Base-by-base conservation (phyloP, 2,888 invertebrate species). In the Scaptomyza reducta region DNA sequence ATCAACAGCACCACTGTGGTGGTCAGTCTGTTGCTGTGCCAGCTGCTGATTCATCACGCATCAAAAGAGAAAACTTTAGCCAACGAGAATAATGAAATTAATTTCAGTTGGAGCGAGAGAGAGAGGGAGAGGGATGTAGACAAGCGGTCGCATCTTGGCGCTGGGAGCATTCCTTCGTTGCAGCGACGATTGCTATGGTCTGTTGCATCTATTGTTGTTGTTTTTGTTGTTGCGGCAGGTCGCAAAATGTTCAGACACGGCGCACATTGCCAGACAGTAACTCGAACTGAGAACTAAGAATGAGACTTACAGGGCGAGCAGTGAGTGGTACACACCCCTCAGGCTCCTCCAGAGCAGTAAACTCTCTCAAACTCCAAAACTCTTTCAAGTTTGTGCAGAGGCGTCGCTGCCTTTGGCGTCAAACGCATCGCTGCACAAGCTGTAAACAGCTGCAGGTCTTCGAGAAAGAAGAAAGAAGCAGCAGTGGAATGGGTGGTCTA, bases 51-150 rank as follows among this genome's bases (percentile, higher is more conserved):
- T 80, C 86, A 86, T 76, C 76, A 72, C 79, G 75, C 74, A 81
- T 74, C 74, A 77, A 74, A 82, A 65, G 76, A 69, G 66, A 82
- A 40, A 85, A 81, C 69, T 78, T 54, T 68, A 79, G 60, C 72
- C 66, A 74, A 74, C 72, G 64, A 75, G 76, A 86, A 86, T 82
- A 86, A 86, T 83, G 77, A 69, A 83, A 83, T 79, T 81, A 79
- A 86, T 81, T 83, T 76, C 47, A 16, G 14, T 27, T 3, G 35
- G 42, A 22, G 14, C 22, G 29, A 31, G 22, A 60, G 50, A 18
- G 5, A 25, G 56, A 14, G 27, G 14, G 16, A 18, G 50, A 44
- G 13, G 50, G 47, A 51, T 16, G 40, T 16, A 45, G 47, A 56
- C 47, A 57, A 66, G 76, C 54, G 61, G 70, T 70, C 70, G 67